Base-by-base conservation (phyloP, 2,113 vertebrate genomes). In the Mesembrinibis cayennensis region DNA sequence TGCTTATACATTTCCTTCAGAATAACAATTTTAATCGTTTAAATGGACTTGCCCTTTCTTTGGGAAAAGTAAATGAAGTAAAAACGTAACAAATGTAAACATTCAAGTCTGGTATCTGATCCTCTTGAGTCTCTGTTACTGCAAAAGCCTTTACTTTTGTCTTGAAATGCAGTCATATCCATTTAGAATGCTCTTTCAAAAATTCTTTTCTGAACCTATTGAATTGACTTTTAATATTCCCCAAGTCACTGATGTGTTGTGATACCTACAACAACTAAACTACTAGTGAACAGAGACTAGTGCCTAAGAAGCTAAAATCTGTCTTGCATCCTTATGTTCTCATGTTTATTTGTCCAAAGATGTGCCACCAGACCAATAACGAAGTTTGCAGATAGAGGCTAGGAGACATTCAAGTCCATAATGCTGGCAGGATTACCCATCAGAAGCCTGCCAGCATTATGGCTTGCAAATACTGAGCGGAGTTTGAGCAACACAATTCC, bases 261-360 rank as follows among this genome's bases (percentile, higher is more conserved):
- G 34, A 7, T 74, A 27, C 27, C 27, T 65, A 23, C n/a, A 89
- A 0, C 34, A 56, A 15, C 79, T 21, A 13, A 72, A 26, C 16
- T 67, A 14, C 47, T 74, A 20, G 4, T 58, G 38, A 77, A 5
- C 44, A 49, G 66, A 52, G 20, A 30, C 16, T 38, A 30, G 49
- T 80, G 45, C 47, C n/a, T 13, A 2, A 32, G 61, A 34, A 93
- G 65, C 47, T 82, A 29, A 59, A 69, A 44, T 36, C 7, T 62
- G 36, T 44, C 58, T 83, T 0, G 0, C 29, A 0, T 25, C 25
- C 4, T 52, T 53, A 14, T 14, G 12, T 73, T 49, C 40, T 80
- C 0, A 0, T 55, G 21, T 79, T 67, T 59, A 22, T 76, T 59
- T 85, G 44, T 63, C 49, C 49, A 47, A 19, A 53, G 45, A 9